Evolutionary conservation across 1,140 invertebrate genomes (phyloP).

Genomic region (Drosophila bocqueti): DNA sequence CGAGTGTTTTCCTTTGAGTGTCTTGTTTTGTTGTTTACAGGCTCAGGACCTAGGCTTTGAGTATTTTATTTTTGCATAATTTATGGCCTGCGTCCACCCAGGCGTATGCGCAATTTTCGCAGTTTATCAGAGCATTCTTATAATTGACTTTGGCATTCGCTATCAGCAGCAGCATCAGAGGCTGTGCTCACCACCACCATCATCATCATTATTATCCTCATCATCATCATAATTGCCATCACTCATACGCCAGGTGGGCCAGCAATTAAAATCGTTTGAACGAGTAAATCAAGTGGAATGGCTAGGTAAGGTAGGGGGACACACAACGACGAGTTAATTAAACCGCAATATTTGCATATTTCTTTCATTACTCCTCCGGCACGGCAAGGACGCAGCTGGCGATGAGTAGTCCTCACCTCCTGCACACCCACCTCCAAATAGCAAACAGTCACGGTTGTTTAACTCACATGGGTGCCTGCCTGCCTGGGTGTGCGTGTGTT

Average conservation of each 20-base stretch:
- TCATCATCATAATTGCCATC: conserved; percentile 21
- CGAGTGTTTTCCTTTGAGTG: conserved; percentile 60
- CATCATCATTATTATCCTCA: conserved; percentile 1
- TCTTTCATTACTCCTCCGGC: conserved; percentile 57
- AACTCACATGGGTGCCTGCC: conserved; percentile 21
- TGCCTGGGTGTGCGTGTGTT: conserved; percentile 9
- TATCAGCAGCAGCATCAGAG: conserved; percentile 19
- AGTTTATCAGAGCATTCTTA: conserved; percentile 53
- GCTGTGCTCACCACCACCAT: neutral
- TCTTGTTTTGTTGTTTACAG: conserved; percentile 73
- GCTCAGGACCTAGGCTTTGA: conserved; percentile 17
- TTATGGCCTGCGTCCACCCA: conserved; percentile 35
- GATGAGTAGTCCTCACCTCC: conserved; percentile 21
- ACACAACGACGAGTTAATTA: conserved; percentile 70
- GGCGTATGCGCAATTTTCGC: conserved; percentile 65
- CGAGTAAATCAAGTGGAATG: conserved; percentile 35
- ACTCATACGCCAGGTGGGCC: conserved; percentile 66
- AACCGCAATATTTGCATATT: conserved; percentile 82
- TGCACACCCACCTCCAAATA: conserved; percentile 4
- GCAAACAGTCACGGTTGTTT: conserved; percentile 54
- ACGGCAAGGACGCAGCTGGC: conserved; percentile 25
- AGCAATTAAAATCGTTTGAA: conserved; percentile 69
- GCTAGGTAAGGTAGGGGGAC: neutral
- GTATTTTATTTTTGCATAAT: conserved; percentile 69
- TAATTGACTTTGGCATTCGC: conserved; percentile 58